Percentiles rank a stretch among this genome's conserved stretches.
Evolutionary conservation across 1,140 invertebrate genomes (phyloP).

Genomic region (Temnothorax curvispinosus): DNA sequence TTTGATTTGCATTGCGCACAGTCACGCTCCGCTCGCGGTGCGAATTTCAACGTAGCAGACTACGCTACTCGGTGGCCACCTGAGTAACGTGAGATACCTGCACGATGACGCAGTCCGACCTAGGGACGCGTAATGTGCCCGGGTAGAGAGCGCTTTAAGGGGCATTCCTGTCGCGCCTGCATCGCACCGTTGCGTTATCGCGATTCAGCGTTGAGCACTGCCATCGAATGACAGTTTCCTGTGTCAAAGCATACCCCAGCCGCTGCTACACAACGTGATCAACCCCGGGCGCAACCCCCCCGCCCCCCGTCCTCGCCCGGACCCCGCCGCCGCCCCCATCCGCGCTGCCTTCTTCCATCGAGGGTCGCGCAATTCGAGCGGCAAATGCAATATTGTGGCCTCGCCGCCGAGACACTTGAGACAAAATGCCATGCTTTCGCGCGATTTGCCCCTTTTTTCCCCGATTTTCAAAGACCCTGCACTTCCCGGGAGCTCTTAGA

Average conservation of each 20-base stretch:
- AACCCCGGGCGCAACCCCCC: neutral
- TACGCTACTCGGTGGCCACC: slow-evolving; percentile 51
- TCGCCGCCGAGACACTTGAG: slow-evolving; percentile 11
- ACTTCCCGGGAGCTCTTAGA: neutral
- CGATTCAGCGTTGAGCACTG: slow-evolving; percentile 77
- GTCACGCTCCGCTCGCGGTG: slow-evolving; percentile 39
- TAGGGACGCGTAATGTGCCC: slow-evolving; percentile 34
- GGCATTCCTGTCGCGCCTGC: slow-evolving; percentile 68
- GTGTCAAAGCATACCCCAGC: slow-evolving; percentile 79
- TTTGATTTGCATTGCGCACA: slow-evolving; percentile 55
- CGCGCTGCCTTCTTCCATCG: slow-evolving; percentile 23
- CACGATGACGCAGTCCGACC: neutral
- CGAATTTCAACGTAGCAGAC: slow-evolving; percentile 48
- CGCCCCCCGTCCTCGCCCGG: neutral
- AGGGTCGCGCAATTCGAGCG: slow-evolving; percentile 50
- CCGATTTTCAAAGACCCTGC: slow-evolving; percentile 37
- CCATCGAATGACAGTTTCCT: slow-evolving; percentile 79
- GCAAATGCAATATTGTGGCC: slow-evolving; percentile 52
- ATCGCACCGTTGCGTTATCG: slow-evolving; percentile 69
- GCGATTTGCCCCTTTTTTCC: neutral
- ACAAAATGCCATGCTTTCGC: slow-evolving; percentile 30
- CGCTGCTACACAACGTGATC: slow-evolving; percentile 62
- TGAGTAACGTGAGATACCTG: slow-evolving; percentile 68
- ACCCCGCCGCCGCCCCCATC: neutral
- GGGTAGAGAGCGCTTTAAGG: slow-evolving; percentile 64